Evolutionary conservation across 1,140 invertebrate species (phyloP).

Genomic region (Grapholita molesta): DNA sequence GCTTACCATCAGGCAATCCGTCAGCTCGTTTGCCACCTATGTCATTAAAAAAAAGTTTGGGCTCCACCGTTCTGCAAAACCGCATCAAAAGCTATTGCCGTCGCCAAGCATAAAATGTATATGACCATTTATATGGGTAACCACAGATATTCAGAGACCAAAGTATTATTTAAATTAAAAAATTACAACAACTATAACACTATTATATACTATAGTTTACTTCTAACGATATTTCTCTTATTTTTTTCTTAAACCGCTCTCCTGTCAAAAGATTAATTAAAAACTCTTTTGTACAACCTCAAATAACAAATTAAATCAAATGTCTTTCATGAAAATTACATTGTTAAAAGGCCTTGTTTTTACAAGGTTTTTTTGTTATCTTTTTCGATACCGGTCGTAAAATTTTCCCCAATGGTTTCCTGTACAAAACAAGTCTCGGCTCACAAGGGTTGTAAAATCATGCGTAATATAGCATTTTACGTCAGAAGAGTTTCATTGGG

Average conservation of each 20-base stretch:
- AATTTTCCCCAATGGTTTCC: not conserved
- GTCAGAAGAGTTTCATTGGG: conserved; percentile 12
- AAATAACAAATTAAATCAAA: not conserved
- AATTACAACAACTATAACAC: too few species aligned
- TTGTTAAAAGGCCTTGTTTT: conserved; percentile 6
- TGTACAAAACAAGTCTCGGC: not conserved
- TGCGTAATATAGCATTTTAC: not conserved
- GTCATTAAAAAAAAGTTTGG: too few species aligned
- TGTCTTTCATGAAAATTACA: too few species aligned
- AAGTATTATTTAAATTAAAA: too few species aligned
- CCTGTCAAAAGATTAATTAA: not conserved
- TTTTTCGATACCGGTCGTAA: not conserved
- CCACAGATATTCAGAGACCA: too few species aligned
- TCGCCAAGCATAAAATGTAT: too few species aligned
- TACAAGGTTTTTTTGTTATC: conserved; percentile 7
- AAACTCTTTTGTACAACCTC: not conserved
- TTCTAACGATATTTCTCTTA: not conserved
- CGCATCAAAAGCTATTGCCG: too few species aligned
- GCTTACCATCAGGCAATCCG: too few species aligned
- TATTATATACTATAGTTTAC: too few species aligned
- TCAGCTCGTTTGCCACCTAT: too few species aligned
- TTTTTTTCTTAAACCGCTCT: not conserved
- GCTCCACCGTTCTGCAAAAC: too few species aligned
- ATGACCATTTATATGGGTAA: too few species aligned
- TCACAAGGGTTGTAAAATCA: conserved; percentile 5